Percentiles rank a stretch among this genome's conserved stretches.
Conservation (phyloP, 1,140 invertebrate genomes). For the Conus ventricosus region DNA sequence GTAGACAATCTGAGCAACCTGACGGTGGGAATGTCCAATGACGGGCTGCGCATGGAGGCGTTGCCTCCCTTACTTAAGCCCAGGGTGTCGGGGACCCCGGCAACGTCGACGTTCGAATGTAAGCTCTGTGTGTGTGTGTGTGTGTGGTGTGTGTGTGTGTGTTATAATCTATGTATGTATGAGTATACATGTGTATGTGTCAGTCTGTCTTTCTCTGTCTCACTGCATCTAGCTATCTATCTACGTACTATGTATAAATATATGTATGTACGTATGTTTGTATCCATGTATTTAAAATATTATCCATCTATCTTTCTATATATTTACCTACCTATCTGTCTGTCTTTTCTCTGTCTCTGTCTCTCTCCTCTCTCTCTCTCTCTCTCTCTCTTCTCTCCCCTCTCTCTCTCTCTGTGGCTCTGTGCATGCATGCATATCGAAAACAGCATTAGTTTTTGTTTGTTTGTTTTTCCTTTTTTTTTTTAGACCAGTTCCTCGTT, state of each 20-base stretch:
- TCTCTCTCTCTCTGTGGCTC: too few relatives aligned
- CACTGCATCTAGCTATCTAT: too few relatives aligned
- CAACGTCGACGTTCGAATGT: background rate
- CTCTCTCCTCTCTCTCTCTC: too few relatives aligned
- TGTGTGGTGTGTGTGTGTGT: slow-evolving; percentile 2
- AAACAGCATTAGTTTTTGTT: too few relatives aligned
- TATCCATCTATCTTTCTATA: too few relatives aligned
- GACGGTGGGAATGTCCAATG: background rate
- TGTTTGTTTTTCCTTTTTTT: too few relatives aligned
- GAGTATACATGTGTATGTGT: background rate
- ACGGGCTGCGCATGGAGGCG: background rate
- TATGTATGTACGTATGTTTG: background rate
- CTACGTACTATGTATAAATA: background rate
- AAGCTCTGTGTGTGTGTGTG: background rate
- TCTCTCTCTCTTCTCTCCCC: too few relatives aligned
- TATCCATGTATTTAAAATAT: background rate
- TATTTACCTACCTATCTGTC: too few relatives aligned
- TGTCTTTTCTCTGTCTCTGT: too few relatives aligned
- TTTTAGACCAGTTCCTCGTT: too few relatives aligned
- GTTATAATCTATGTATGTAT: background rate
- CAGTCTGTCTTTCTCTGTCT: background rate
- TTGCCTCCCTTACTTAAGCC: background rate
- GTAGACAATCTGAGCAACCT: background rate
- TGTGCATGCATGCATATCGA: too few relatives aligned
- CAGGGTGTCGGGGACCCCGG: background rate